Conservation (phyloP, 2,888 invertebrate genomes). For the Flexamia atlantica region DNA sequence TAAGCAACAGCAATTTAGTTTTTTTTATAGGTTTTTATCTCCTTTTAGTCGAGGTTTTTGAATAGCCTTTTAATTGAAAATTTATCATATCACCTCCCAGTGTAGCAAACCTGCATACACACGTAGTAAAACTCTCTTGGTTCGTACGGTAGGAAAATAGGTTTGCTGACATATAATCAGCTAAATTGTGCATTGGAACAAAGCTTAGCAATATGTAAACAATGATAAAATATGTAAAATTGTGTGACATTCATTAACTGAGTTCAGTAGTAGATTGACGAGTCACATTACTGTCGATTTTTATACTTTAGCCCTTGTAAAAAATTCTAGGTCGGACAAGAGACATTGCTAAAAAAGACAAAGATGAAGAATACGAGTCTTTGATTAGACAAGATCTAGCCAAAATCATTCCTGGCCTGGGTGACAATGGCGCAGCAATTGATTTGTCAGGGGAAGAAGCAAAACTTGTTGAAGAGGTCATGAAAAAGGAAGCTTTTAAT, state of each 20-base stretch:
- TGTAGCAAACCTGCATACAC: too few relatives aligned
- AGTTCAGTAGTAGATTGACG: not conserved
- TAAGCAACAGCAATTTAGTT: too few relatives aligned
- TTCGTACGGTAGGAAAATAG: too few relatives aligned
- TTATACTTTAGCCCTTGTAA: not conserved
- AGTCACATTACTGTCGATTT: too few relatives aligned
- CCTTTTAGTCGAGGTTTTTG: too few relatives aligned
- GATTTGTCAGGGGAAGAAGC: conserved; percentile 80
- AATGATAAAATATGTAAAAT: not conserved
- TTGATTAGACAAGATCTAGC: conserved; percentile 81
- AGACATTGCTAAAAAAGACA: conserved; percentile 2
- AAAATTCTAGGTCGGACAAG: not conserved
- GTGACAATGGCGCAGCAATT: conserved; percentile 85
- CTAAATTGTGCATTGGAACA: too few relatives aligned
- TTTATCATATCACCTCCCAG: too few relatives aligned
- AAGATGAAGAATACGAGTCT: conserved; percentile 73
- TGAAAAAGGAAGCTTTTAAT: conserved; percentile 92
- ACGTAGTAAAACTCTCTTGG: too few relatives aligned
- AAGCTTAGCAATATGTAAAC: not conserved
- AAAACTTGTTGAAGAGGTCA: conserved; percentile 81
- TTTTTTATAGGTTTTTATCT: too few relatives aligned
- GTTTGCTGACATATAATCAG: too few relatives aligned
- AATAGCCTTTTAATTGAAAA: too few relatives aligned
- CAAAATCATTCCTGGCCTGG: conserved; percentile 83
- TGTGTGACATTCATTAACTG: not conserved